Evolutionary conservation across 2,888 invertebrate species (phyloP), one percentile per base, ranked within the genome.

Genomic region (Sepioteuthis lessoniana): DNA sequence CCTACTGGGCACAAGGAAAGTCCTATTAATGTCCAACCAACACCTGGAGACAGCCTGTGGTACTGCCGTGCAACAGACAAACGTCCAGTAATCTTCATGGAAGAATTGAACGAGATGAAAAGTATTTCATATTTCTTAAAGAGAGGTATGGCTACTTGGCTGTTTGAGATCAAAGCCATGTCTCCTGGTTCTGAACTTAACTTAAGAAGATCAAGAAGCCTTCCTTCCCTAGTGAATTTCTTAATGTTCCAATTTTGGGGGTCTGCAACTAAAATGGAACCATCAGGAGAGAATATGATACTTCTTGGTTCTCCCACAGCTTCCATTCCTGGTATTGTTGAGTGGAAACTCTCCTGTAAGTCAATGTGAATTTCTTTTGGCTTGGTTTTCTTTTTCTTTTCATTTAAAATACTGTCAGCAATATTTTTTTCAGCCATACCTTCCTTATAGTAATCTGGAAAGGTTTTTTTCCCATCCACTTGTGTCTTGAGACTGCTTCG

Each of bases 201-300:
- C 21, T 50, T 47, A 93, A 47, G 47, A 13, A 93, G 50, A 47
- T 93, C 93, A 3, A 93, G 19, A 25, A 93, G 93, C 1, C 46
- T 50, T 93, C 93, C 93, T 25, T 93, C 93, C 21, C 50, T 50
- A 55, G 93, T 16, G 37, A 93, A 93, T 47, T 93, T 93, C 55
- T 93, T 93, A n/a, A 93, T 55, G 93, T 93, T 93, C 93, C 50
- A 37, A 47, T 93, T 93, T 50, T 47, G 10, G 7, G 93, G 37
- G 55, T 93, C 93, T 37, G 55, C 93, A 31, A 93, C 35, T 19
- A 93, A 55, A 93, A 93, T 93, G 19, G 37, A 93, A 47, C 55
- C n/a, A 37, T 93, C 93, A 19, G 93, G 46, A 47, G 55, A 37
- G 35, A 50, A 42, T 37, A 55, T 37, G 21, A 93, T 50, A n/a